Evolutionary conservation across 2,888 invertebrate genomes (phyloP), one percentile per base, ranked within the genome.

Genomic region (Lasius fuliginosus): DNA sequence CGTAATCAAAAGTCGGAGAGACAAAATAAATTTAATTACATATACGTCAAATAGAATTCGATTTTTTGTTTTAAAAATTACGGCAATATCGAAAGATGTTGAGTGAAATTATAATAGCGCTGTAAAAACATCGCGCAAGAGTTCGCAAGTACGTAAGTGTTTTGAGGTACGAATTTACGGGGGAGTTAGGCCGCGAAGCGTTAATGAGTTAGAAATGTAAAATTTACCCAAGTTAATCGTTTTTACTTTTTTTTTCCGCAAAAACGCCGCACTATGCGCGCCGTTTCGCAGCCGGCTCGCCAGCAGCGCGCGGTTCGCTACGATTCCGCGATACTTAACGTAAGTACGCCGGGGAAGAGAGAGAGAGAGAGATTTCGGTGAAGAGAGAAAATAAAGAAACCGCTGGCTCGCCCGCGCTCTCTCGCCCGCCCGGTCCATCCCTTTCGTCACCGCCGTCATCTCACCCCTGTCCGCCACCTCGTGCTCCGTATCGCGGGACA

Each of bases 371-470:
- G 88, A n/a, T n/a, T 90, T 90, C 81, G 87, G 77, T 82, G 87
- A 83, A 88, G 87, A 92, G 92, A 92, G 87, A 92, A 92, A 92
- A 93, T 92, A 92, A 92, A 92, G 91, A 92, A 90, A 85, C 74
- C 62, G 60, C 88, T 82, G 83, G 87, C 88, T 89, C 40, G 23
- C 49, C 8, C 83, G 88, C 87, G 84, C 87, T 49, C 53, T 58
- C 46, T 73, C 33, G 33, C 81, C 77, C 76, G 83, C 82, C 85
- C 62, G 68, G 83, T 84, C 86, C 87, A 65, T 67, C 60, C 71
- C 75, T 75, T 68, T 73, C 75, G 68, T 27, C 77, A n/a, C 9
- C 40, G 23, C 23, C 64, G 33, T n/a, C 36, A 36, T 69, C 79
- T 62, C 79, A 62, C 82, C 68, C 77, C 84, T n/a, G 53, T 65